Evolutionary conservation across 1,140 invertebrate genomes (phyloP).

Genomic region (Dysdera silvatica): DNA sequence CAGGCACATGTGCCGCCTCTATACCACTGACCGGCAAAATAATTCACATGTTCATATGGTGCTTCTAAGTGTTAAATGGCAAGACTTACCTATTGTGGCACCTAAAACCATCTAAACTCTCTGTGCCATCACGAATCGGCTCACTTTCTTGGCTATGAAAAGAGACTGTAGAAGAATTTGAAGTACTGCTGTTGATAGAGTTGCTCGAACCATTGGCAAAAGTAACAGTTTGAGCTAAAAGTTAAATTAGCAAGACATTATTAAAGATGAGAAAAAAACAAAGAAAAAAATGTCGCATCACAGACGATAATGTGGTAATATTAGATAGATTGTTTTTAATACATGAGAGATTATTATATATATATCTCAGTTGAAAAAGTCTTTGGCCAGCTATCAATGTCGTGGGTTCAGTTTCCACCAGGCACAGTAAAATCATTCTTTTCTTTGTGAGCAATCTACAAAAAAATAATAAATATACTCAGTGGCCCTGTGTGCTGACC

Average conservation of each 20-base stretch:
- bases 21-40: not conserved
- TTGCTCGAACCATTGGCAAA: slow-evolving; percentile 27
- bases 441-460: no score
- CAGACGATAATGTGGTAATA: no score
- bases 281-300: not conserved
- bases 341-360: no score
- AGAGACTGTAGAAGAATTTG: slow-evolving; percentile 22
- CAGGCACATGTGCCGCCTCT: no score
- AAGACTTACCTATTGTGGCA: slow-evolving; percentile 16
- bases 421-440: no score
- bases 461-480: no score
- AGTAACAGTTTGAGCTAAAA: slow-evolving; percentile 21
- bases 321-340: no score
- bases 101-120: slow-evolving; percentile 26
- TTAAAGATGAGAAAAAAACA: not conserved
- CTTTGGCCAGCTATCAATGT: no score
- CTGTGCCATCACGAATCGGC: slow-evolving; percentile 21
- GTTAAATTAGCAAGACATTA: not conserved
- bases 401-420: no score
- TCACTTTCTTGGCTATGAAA: slow-evolving; percentile 22
- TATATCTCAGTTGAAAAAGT: no score
- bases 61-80: not conserved
- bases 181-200: slow-evolving; percentile 24
- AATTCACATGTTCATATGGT: not conserved
- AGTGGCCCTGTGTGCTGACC: no score